Evolutionary conservation across 1,140 invertebrate species (phyloP).

Genomic region (Stratiolaelaps scimitus): DNA sequence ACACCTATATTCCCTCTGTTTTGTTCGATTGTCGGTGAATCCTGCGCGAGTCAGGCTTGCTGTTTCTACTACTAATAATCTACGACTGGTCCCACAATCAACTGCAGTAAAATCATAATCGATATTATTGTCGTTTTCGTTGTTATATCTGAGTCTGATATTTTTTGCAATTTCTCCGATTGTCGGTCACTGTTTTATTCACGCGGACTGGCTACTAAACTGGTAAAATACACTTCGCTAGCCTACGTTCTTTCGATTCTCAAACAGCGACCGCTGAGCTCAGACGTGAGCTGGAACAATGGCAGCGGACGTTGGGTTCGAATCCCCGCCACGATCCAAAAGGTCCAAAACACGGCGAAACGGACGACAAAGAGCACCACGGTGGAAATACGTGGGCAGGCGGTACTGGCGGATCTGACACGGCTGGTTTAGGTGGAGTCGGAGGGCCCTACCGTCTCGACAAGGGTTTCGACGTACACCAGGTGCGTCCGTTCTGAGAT

Average conservation of each 20-base stretch:
- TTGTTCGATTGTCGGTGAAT: too few species aligned
- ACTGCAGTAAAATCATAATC: too few species aligned
- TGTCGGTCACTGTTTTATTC: too few species aligned
- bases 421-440: conserved; percentile 82
- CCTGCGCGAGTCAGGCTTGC: too few species aligned
- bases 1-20: too few species aligned
- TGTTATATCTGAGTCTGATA: too few species aligned
- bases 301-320: conserved; percentile 32
- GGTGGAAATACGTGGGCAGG: conserved; percentile 94
- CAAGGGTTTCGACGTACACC: conserved; percentile 78
- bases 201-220: not conserved
- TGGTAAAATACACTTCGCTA: not conserved
- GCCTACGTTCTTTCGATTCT: not conserved
- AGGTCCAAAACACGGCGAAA: conserved; percentile 78
- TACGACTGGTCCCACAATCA: too few species aligned
- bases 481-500: conserved; percentile 53
- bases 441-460: conserved; percentile 82
- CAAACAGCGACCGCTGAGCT: conserved; percentile 4
- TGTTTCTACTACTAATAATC: too few species aligned
- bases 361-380: conserved; percentile 77
- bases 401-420: conserved; percentile 64
- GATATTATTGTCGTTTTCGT: too few species aligned
- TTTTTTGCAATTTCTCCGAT: too few species aligned
- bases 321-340: conserved; percentile 39
- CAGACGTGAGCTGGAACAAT: conserved; percentile 28